Conservation (phyloP, 1,140 invertebrate genomes). For the Chironomus striatipennis region DNA sequence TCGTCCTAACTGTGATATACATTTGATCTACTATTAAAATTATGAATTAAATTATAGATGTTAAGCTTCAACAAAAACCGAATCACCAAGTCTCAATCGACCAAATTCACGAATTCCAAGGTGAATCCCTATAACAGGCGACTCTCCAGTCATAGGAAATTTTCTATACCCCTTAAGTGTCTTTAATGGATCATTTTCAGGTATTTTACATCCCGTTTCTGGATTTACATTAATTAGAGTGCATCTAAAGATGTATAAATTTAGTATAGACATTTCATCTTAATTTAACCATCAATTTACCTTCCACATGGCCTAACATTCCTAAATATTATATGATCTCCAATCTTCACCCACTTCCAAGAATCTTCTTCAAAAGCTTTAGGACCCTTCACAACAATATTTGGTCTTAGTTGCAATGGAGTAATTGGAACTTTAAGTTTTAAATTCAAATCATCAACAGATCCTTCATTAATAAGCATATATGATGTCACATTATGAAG, state of each 20-base stretch:
- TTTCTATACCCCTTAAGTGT: slow-evolving; percentile 39
- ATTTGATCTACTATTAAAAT: too few relatives aligned
- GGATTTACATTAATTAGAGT: slow-evolving; percentile 51
- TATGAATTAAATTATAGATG: too few relatives aligned
- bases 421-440: too few relatives aligned
- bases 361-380: slow-evolving; percentile 55
- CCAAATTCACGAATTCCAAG: neutral
- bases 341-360: slow-evolving; percentile 63
- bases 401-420: slow-evolving; percentile 53
- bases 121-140: slow-evolving; percentile 22
- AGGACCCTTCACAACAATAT: slow-evolving; percentile 56
- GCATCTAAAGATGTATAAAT: too few relatives aligned
- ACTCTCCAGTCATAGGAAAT: slow-evolving; percentile 24
- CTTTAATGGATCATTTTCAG: slow-evolving; percentile 47
- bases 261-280: too few relatives aligned
- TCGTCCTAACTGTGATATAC: too few relatives aligned
- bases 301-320: slow-evolving; percentile 56
- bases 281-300: too few relatives aligned
- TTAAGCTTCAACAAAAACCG: slow-evolving; percentile 22
- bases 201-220: slow-evolving; percentile 43
- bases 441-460: slow-evolving; percentile 52
- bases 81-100: slow-evolving; percentile 6
- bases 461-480: slow-evolving; percentile 53
- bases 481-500: slow-evolving; percentile 50
- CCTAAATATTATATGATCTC: slow-evolving; percentile 47